Evolutionary conservation across 2,888 invertebrate species (phyloP).

Genomic region (Eubasilissa splendida): DNA sequence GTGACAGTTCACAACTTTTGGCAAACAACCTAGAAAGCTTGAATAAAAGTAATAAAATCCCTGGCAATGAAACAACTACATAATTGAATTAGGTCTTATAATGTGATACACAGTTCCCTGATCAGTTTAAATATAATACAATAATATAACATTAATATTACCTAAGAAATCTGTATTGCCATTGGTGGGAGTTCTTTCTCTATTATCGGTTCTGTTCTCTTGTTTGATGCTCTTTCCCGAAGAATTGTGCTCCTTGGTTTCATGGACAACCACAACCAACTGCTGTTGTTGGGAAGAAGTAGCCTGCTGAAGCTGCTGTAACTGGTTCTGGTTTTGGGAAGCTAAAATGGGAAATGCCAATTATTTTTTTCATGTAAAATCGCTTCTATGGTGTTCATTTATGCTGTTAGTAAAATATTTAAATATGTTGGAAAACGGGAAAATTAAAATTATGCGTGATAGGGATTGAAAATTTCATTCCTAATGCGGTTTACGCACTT

Average conservation of each 20-base stretch:
- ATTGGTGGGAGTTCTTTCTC: constrained; percentile 65
- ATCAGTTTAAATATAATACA: too few species aligned
- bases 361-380: too few species aligned
- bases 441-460: too few species aligned
- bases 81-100: too few species aligned
- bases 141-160: constrained; percentile 8
- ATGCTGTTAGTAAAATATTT: too few species aligned
- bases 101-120: too few species aligned
- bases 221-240: constrained; percentile 73
- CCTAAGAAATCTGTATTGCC: constrained; percentile 62
- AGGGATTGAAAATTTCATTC: not conserved
- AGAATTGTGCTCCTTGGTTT: constrained; percentile 69
- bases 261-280: constrained; percentile 70
- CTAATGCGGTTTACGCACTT: not conserved
- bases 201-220: constrained; percentile 70
- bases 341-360: constrained; percentile 26
- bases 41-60: too few species aligned
- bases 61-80: too few species aligned
- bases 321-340: constrained; percentile 57
- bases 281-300: constrained; percentile 68
- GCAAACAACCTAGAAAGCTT: too few species aligned
- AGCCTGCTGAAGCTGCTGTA: constrained; percentile 65
- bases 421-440: too few species aligned
- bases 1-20: too few species aligned
- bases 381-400: too few species aligned